phyloP scores from a whole-genome alignment of 64 coral and sea anemone species.

The Stichodactyla helianthus region DNA sequence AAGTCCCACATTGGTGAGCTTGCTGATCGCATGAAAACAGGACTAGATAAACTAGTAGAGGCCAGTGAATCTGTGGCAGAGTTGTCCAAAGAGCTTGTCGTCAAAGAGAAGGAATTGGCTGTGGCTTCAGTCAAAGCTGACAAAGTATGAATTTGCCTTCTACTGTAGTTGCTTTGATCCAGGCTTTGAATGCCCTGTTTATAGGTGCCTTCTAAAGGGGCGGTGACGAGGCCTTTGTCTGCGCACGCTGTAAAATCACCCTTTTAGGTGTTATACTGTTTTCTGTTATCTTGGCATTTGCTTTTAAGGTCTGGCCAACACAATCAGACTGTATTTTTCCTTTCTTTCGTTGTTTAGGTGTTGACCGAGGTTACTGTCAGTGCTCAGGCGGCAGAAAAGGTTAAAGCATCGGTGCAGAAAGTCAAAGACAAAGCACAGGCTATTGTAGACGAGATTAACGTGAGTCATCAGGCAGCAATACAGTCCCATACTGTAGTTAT shows the following conservation, averaged over 20 bases:
- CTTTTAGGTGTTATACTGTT: too few relatives aligned
- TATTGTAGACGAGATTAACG: slow-evolving; percentile 89
- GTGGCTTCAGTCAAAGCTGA: slow-evolving; percentile 95
- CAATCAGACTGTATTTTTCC: background rate
- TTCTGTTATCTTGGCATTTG: background rate
- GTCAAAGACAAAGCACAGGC: slow-evolving; percentile 93
- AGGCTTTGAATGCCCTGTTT: background rate
- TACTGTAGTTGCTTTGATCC: background rate
- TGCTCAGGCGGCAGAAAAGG: slow-evolving; percentile 91
- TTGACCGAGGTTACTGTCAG: slow-evolving; percentile 84
- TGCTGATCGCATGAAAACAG: slow-evolving; percentile 90
- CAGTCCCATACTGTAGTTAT: background rate
- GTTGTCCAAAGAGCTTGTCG: slow-evolving; percentile 85
- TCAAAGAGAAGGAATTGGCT: slow-evolving; percentile 96
- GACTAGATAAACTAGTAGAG: slow-evolving; percentile 91
- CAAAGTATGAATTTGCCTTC: slow-evolving; percentile 45
- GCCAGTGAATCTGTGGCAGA: slow-evolving; percentile 86
- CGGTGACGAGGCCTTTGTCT: too few relatives aligned
- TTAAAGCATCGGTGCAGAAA: slow-evolving; percentile 82
- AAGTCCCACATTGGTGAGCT: slow-evolving; percentile 83
- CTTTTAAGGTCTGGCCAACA: background rate
- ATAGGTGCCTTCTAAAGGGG: too few relatives aligned
- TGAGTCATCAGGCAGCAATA: background rate
- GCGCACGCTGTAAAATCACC: too few relatives aligned
- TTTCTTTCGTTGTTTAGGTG: slow-evolving; percentile 19